Conservation (phyloP, 1,140 invertebrate species). For the Pseudomyrmex sp. region DNA sequence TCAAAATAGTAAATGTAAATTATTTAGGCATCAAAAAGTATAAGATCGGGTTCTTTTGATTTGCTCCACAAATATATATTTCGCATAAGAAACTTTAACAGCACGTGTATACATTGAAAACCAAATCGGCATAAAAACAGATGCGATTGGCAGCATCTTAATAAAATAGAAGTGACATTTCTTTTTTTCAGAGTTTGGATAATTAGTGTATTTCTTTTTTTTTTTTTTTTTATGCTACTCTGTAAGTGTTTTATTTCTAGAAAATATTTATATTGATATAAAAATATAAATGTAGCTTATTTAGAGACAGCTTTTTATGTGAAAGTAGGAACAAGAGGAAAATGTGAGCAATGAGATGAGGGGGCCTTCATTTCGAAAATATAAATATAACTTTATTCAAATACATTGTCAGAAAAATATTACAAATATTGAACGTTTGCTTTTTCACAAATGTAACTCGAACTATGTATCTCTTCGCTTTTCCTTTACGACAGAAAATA, state of each 20-base stretch:
- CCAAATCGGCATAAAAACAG: not conserved
- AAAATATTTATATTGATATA: too few species aligned
- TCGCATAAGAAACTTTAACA: not conserved
- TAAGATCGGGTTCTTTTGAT: slow-evolving; percentile 4
- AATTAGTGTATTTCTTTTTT: too few species aligned
- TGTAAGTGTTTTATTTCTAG: too few species aligned
- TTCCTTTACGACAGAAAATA: slow-evolving; percentile 57
- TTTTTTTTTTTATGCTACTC: too few species aligned
- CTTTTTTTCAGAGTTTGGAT: not conserved
- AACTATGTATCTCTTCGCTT: slow-evolving; percentile 51
- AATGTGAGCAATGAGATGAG: not conserved
- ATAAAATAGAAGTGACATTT: not conserved
- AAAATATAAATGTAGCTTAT: not conserved
- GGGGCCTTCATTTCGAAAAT: slow-evolving; percentile 67
- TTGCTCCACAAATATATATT: slow-evolving; percentile 4
- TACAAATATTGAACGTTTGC: slow-evolving; percentile 76
- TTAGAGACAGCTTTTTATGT: not conserved
- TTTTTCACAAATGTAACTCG: slow-evolving; percentile 68
- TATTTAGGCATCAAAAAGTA: not conserved
- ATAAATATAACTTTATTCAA: slow-evolving; percentile 82
- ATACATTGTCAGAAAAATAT: slow-evolving; percentile 77
- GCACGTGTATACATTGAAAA: not conserved
- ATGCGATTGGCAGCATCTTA: not conserved
- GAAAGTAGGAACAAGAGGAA: not conserved
- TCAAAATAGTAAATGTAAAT: not conserved